phyloP scores from a whole-genome alignment of 2,113 vertebrate species.

The Caretta caretta region DNA sequence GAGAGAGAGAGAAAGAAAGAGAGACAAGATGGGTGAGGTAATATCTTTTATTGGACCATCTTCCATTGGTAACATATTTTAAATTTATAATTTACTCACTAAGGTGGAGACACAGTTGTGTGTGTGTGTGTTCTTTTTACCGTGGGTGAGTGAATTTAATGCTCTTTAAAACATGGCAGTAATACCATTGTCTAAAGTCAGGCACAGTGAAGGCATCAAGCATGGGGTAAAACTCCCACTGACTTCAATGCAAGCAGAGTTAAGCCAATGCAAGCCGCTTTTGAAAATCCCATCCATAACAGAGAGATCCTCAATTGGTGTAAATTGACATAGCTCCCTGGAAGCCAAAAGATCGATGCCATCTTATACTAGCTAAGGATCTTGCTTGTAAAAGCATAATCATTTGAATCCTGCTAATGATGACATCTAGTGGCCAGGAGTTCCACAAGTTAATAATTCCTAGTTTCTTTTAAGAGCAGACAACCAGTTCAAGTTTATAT shows the following conservation, averaged over 20 bases:
- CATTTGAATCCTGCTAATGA: neutral
- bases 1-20: neutral
- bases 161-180: neutral
- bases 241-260: neutral
- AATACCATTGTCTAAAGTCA: neutral
- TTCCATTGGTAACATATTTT: neutral
- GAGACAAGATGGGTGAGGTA: neutral
- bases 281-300: neutral
- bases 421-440: neutral
- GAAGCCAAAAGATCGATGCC: neutral
- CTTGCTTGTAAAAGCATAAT: neutral
- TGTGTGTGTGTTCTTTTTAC: neutral
- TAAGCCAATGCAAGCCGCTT: neutral
- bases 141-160: neutral
- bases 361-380: neutral
- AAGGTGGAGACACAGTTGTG: neutral
- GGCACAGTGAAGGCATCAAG: neutral
- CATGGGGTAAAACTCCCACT: neutral
- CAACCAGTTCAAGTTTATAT: neutral
- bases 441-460: neutral
- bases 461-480: neutral
- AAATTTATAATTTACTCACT: neutral
- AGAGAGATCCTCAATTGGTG: neutral
- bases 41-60: neutral
- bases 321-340: neutral